Percentiles rank a stretch among this genome's conserved stretches.
These are phyloP conservation scores for Venusia cambrica DNA, from an alignment of 2,888 invertebrate species.

Conservation along the genomic window DNA sequence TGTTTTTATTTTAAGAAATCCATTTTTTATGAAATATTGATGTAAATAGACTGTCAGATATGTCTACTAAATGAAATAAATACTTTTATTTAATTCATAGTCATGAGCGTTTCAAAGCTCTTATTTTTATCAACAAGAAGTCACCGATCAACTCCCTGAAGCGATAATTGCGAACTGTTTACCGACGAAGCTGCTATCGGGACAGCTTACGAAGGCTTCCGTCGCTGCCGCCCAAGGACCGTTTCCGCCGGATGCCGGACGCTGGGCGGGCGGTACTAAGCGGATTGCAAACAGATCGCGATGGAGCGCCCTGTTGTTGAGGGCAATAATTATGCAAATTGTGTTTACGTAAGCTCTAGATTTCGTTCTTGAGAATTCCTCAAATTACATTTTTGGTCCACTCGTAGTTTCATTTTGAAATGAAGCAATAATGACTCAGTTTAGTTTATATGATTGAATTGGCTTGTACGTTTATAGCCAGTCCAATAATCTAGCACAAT, in stretches of 20 bases:
- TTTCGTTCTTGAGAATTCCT: no score
- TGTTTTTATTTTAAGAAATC: no score
- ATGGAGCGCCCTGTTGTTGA: slow-evolving; percentile 35
- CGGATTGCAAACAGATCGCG: slow-evolving; percentile 46
- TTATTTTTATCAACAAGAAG: slow-evolving; percentile 10
- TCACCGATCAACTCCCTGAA: slow-evolving; percentile 24
- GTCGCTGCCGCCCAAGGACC: slow-evolving; percentile 46
- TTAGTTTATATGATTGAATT: no score
- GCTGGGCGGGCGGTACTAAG: slow-evolving; percentile 36
- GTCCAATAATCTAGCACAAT: no score
- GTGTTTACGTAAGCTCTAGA: slow-evolving; percentile 3
- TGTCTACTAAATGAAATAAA: no score
- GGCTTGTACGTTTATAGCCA: no score
- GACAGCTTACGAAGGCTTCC: slow-evolving; percentile 53
- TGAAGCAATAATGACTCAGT: no score
- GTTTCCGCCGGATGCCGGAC: slow-evolving; percentile 57
- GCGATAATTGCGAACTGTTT: slow-evolving; percentile 45
- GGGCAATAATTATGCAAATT: slow-evolving; percentile 35
- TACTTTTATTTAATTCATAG: no score
- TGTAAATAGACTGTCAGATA: no score
- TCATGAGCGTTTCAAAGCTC: neutral
- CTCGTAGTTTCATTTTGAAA: no score
- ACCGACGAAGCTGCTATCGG: slow-evolving; percentile 41
- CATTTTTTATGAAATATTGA: no score
- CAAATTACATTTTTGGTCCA: no score